Evolutionary conservation across 2,888 invertebrate species (phyloP).

Genomic region (Kryphioiulus occultus): DNA sequence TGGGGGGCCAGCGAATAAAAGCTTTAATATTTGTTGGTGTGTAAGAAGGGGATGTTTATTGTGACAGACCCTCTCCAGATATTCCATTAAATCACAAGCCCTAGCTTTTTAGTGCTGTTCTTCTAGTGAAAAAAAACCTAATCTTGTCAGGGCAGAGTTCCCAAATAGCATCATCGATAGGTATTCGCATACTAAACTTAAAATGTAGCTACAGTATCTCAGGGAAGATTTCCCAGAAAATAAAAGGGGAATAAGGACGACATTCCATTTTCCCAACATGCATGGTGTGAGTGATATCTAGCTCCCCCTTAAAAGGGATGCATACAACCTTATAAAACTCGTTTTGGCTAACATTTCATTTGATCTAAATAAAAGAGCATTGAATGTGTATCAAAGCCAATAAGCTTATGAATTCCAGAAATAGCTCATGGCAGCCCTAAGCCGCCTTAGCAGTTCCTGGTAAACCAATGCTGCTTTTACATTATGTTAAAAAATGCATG

Average conservation of each 20-base stretch:
- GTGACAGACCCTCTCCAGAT: background rate
- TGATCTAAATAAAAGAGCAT: too few species aligned
- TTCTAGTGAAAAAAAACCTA: background rate
- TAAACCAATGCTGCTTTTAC: too few species aligned
- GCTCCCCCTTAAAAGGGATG: too few species aligned
- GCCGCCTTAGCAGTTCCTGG: too few species aligned
- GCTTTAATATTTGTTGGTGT: background rate
- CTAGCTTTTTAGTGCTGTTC: background rate
- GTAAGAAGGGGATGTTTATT: constrained; percentile 18
- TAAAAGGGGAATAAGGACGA: background rate
- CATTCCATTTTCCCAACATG: background rate
- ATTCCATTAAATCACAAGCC: background rate
- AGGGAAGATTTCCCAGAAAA: background rate
- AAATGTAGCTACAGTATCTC: background rate
- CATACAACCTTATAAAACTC: too few species aligned
- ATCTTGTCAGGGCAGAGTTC: background rate
- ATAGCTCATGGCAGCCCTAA: too few species aligned
- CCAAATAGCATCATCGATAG: background rate
- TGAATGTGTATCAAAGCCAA: too few species aligned
- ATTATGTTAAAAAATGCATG: too few species aligned
- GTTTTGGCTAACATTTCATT: too few species aligned
- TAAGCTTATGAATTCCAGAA: too few species aligned
- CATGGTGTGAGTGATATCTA: background rate
- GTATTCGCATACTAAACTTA: background rate
- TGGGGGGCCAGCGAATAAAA: constrained; percentile 6